Evolutionary conservation across 2,888 invertebrate species (phyloP).

Genomic region (Unio pictorum): DNA sequence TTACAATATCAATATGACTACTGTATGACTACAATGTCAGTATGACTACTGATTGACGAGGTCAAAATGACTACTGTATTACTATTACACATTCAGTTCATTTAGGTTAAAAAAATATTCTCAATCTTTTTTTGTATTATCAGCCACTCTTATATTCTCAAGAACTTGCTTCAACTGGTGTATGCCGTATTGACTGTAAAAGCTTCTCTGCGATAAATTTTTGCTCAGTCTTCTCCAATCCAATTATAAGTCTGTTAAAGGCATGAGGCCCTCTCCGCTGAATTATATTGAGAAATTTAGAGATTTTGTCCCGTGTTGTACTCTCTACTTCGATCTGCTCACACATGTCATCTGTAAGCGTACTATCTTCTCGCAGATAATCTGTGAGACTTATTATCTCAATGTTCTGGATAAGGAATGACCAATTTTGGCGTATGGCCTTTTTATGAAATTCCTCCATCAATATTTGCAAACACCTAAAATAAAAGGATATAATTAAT

Average conservation of each 20-base stretch:
- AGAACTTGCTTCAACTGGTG: no score
- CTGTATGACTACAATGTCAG: no score
- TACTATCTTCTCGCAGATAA: slow-evolving; percentile 11
- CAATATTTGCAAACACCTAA: no score
- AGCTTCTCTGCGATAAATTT: slow-evolving; percentile 32
- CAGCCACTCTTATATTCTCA: no score
- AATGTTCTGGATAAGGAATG: slow-evolving; percentile 33
- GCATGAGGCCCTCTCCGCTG: slow-evolving; percentile 36
- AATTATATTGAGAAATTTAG: slow-evolving; percentile 31
- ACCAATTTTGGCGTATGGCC: slow-evolving; percentile 30
- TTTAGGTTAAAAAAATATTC: no score
- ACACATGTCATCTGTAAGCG: slow-evolving; percentile 30
- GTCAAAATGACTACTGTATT: no score
- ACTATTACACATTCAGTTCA: no score
- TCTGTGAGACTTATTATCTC: slow-evolving; percentile 23
- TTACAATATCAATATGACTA: no score
- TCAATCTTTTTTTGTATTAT: no score
- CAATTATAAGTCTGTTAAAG: slow-evolving; percentile 22
- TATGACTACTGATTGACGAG: no score
- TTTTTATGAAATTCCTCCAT: slow-evolving; percentile 31
- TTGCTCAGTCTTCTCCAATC: slow-evolving; percentile 23
- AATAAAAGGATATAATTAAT: no score
- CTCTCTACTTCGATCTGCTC: slow-evolving; percentile 24
- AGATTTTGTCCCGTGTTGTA: slow-evolving; percentile 22
- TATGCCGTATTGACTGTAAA: neutral